Percentiles rank a stretch among this genome's conserved stretches.
phyloP scores from a whole-genome alignment of 2,888 invertebrate genomes.

The Diploptera punctata region DNA sequence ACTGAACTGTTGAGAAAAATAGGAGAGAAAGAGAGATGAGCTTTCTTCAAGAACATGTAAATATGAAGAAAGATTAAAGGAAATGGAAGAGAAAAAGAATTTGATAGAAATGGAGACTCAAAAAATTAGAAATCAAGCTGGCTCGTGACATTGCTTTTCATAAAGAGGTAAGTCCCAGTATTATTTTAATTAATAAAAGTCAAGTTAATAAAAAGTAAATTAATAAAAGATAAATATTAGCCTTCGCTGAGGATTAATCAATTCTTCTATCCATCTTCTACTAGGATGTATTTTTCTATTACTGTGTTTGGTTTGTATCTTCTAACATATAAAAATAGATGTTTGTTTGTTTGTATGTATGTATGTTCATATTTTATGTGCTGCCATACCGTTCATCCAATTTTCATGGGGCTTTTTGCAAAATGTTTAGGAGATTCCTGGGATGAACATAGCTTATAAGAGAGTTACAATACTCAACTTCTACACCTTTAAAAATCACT shows the following conservation, averaged over 20 bases:
- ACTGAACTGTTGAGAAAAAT: neutral
- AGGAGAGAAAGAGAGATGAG: neutral
- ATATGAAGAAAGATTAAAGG: constrained; percentile 13
- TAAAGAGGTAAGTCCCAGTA: neutral
- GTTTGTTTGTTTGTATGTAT: no score
- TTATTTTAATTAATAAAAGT: neutral
- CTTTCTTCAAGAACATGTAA: neutral
- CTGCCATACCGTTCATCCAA: no score
- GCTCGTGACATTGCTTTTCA: neutral
- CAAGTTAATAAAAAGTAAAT: neutral
- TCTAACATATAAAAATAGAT: no score
- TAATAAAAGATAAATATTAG: neutral
- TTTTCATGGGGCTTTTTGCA: no score
- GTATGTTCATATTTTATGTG: no score
- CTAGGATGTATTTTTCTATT: neutral
- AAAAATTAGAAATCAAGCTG: neutral
- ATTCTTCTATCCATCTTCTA: neutral
- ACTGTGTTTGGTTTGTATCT: neutral
- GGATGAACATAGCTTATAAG: no score
- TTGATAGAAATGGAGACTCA: neutral
- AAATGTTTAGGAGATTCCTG: no score
- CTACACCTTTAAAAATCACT: no score
- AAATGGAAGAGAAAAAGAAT: neutral
- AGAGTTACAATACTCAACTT: no score
- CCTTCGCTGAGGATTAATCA: neutral